Evolutionary conservation across 2,113 vertebrate genomes (phyloP).

Genomic region (Rostratula benghalensis): DNA sequence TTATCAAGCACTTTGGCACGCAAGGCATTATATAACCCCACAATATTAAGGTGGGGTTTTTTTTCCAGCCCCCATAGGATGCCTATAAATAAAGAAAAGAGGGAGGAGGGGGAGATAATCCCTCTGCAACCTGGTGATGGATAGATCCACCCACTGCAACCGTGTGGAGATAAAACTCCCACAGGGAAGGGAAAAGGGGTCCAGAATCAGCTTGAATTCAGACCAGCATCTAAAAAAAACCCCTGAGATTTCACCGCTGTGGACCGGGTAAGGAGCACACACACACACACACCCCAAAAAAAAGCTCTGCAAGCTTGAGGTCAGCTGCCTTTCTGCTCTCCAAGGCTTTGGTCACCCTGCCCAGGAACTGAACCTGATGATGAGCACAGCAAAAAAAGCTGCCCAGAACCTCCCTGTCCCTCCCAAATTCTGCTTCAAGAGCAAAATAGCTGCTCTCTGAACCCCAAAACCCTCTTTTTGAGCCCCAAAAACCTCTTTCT

Average conservation of each 20-base stretch:
- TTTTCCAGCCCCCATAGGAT: background rate
- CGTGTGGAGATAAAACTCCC: background rate
- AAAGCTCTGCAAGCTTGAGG: rapidly evolving
- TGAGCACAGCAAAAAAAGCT: rapidly evolving
- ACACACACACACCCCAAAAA: too few relatives aligned
- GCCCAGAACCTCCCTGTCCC: background rate
- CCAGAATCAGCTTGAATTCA: background rate
- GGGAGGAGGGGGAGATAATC: background rate
- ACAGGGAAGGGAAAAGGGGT: background rate
- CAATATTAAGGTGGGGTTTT: background rate
- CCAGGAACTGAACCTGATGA: background rate
- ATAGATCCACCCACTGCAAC: background rate
- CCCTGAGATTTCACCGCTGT: rapidly evolving
- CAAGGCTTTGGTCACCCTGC: rapidly evolving
- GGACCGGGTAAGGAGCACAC: background rate
- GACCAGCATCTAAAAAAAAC: background rate
- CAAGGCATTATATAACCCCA: background rate
- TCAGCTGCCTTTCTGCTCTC: background rate
- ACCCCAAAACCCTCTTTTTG: background rate
- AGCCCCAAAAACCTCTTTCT: background rate
- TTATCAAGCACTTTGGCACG: background rate
- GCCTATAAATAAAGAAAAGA: background rate
- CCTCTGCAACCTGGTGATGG: background rate
- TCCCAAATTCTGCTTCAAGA: background rate
- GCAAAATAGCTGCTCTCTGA: background rate